phyloP scores from a whole-genome alignment of 2,113 vertebrate genomes.

The Muntiacus reevesi region DNA sequence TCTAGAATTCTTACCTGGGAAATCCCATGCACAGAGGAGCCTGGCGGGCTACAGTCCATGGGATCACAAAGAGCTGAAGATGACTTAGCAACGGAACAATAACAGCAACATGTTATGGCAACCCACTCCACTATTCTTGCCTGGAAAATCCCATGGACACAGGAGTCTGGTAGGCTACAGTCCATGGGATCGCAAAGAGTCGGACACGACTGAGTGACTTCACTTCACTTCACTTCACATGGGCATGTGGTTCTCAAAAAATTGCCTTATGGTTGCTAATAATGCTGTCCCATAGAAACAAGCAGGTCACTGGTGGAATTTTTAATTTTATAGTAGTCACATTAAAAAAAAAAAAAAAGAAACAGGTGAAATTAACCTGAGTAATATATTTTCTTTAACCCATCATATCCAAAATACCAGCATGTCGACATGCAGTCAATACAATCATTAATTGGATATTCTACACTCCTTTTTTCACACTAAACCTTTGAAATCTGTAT shows the following conservation, averaged over 20 bases:
- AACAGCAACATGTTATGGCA: neutral
- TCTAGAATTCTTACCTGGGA: neutral
- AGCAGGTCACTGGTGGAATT: neutral
- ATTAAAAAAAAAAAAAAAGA: neutral
- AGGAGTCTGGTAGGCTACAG: too few relatives aligned
- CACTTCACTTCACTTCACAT: too few relatives aligned
- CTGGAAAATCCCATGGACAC: too few relatives aligned
- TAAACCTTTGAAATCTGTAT: neutral
- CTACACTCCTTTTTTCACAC: neutral
- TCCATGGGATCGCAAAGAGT: too few relatives aligned
- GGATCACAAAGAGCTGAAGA: neutral
- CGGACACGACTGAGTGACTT: too few relatives aligned
- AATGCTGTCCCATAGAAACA: neutral
- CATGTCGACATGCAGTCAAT: neutral
- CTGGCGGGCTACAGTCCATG: neutral
- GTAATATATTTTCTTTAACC: neutral
- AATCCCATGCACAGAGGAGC: neutral
- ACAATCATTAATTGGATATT: neutral
- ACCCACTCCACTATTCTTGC: too few relatives aligned
- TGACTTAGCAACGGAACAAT: neutral
- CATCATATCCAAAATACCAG: neutral
- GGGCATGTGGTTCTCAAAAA: neutral
- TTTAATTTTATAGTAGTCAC: neutral
- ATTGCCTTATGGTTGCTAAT: neutral
- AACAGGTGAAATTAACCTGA: neutral